Evolutionary conservation across 2,113 vertebrate genomes (phyloP).

Genomic region (Pituophis catenifer): DNA sequence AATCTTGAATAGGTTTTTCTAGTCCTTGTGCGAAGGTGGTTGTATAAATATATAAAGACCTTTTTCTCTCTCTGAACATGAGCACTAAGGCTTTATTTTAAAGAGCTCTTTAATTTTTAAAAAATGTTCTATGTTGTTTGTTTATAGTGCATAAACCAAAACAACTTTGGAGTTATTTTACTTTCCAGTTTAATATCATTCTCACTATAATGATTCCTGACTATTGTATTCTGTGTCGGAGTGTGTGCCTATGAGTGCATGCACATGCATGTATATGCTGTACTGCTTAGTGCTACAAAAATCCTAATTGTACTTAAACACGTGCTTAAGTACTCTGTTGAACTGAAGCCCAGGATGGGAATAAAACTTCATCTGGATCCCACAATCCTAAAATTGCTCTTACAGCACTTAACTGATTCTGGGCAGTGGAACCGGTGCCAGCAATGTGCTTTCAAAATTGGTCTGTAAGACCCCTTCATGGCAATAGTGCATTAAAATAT

Average conservation of each 20-base stretch:
- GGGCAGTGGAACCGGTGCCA: background rate
- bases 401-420: constrained; percentile 11
- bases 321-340: constrained; percentile 28
- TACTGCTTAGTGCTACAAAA: constrained; percentile 21
- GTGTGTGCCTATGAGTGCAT: background rate
- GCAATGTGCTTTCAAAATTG: constrained; percentile 20
- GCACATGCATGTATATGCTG: constrained; percentile 8
- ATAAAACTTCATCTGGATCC: background rate
- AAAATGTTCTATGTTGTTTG: background rate
- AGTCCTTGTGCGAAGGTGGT: background rate
- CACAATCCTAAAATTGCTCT: background rate
- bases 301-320: constrained; percentile 36
- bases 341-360: constrained; percentile 15
- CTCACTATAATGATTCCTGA: background rate
- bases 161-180: background rate
- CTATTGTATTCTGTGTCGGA: background rate
- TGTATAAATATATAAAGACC: background rate
- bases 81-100: background rate
- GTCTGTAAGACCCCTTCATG: constrained; percentile 9
- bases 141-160: background rate
- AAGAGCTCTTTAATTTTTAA: background rate
- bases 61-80: background rate
- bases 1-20: background rate
- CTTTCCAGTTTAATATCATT: constrained; percentile 6
- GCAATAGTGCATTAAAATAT: background rate